phyloP scores from a whole-genome alignment of 2,888 invertebrate species.

The Parascotia fuliginaria region DNA sequence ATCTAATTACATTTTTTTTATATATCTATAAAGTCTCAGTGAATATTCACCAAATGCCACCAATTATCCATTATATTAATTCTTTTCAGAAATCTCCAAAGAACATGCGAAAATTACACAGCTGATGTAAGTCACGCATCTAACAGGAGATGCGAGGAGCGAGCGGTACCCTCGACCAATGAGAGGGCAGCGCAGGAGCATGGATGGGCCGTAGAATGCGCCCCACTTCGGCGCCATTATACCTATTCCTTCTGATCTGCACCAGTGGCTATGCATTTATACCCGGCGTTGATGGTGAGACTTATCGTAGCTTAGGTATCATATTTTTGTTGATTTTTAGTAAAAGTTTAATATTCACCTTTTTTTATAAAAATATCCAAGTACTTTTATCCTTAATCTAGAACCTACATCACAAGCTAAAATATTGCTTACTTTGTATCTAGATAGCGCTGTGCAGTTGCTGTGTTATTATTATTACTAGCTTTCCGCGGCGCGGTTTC shows the following conservation, averaged over 20 bases:
- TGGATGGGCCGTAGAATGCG: conserved; percentile 84
- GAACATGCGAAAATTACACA: conserved; percentile 12
- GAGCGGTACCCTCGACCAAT: conserved; percentile 56
- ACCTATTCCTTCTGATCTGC: conserved; percentile 69
- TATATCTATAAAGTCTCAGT: too few species aligned
- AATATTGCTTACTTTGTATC: too few species aligned
- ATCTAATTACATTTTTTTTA: too few species aligned
- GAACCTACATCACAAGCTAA: too few species aligned
- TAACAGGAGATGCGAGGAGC: conserved; percentile 35
- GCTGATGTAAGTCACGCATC: conserved; percentile 21
- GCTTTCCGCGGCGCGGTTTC: too few species aligned
- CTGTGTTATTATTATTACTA: too few species aligned
- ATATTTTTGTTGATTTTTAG: conserved; percentile 1
- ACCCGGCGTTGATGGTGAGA: conserved; percentile 76
- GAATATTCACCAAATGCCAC: too few species aligned
- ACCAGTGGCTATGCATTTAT: conserved; percentile 67
- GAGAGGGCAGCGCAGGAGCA: conserved; percentile 68
- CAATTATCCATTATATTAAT: neutral
- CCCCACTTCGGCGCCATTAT: conserved; percentile 73
- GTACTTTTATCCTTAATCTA: too few species aligned
- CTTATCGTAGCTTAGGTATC: conserved; percentile 10
- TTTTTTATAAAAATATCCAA: too few species aligned
- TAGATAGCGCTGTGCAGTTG: too few species aligned
- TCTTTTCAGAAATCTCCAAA: conserved; percentile 21
- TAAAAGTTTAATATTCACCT: too few species aligned